These are phyloP conservation scores for Rhinopithecus roxellana DNA, from an alignment of 2,113 vertebrate genomes.

Conservation along the genomic window DNA sequence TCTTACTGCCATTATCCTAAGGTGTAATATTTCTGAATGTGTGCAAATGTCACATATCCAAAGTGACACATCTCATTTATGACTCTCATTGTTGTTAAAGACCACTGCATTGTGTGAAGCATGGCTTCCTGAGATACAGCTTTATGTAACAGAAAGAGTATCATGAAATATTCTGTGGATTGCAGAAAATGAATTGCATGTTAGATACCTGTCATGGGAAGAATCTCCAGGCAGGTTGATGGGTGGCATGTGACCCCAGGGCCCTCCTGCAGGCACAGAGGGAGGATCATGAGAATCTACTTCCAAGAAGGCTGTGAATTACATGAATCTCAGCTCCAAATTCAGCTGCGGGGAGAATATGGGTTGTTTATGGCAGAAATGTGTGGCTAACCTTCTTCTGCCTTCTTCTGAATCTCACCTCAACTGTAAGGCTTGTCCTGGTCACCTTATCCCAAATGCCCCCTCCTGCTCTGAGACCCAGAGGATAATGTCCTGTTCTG, in stretches of 20 bases:
- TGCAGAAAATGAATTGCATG: slow-evolving; percentile 11
- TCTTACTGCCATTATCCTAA: background rate
- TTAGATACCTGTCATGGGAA: background rate
- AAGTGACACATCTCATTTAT: background rate
- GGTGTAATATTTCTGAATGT: background rate
- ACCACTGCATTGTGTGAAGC: background rate
- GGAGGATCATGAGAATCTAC: background rate
- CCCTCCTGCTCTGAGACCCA: background rate
- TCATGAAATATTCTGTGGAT: background rate
- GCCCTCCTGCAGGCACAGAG: background rate
- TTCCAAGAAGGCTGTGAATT: background rate
- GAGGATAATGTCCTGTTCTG: background rate
- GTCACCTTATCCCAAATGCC: background rate
- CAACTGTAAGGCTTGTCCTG: background rate
- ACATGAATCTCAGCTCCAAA: background rate
- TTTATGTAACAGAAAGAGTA: background rate
- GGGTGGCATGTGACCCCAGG: background rate
- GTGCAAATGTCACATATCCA: background rate
- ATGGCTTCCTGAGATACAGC: background rate
- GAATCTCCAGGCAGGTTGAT: background rate
- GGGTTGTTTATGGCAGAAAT: too few species aligned
- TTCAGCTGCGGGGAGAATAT: background rate
- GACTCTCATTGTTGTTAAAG: background rate
- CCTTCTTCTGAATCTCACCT: background rate
- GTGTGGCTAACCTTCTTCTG: background rate